These are phyloP conservation scores for Xanthorhoe designata DNA, from an alignment of 2,888 invertebrate species.

Conservation along the genomic window DNA sequence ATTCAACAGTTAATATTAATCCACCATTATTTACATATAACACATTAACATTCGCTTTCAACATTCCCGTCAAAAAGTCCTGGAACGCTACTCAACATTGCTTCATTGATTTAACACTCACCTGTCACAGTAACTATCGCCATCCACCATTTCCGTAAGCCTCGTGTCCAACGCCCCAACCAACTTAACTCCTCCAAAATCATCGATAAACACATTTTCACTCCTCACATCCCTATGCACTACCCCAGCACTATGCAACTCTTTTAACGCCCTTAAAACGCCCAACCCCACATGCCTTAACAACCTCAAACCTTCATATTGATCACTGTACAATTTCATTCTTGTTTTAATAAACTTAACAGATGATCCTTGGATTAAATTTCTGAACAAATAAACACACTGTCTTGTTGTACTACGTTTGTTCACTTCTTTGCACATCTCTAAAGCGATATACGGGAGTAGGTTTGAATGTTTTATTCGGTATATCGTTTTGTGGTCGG, in stretches of 20 bases:
- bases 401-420: conserved; percentile 60
- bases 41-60: too few species aligned
- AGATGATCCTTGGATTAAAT: conserved; percentile 85
- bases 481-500: conserved; percentile 90
- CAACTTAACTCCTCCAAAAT: conserved; percentile 85
- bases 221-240: conserved; percentile 93
- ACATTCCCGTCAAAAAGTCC: too few species aligned
- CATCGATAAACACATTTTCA: conserved; percentile 90
- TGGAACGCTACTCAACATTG: too few species aligned
- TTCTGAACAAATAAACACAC: conserved; percentile 89
- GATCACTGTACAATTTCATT: conserved; percentile 59
- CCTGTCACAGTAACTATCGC: conserved; percentile 71
- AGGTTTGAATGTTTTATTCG: conserved; percentile 90
- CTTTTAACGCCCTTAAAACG: conserved; percentile 90
- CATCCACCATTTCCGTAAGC: conserved; percentile 85
- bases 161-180: conserved; percentile 90
- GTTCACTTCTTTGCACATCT: conserved; percentile 86
- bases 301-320: conserved; percentile 67
- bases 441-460: conserved; percentile 91
- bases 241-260: conserved; percentile 92
- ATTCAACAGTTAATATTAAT: too few species aligned
- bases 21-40: too few species aligned
- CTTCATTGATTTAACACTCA: conserved; percentile 53
- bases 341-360: conserved; percentile 63
- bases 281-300: conserved; percentile 89